Evolutionary conservation across 2,797 vertebrate genomes (phyloP), one percentile per base, ranked within the genome.

Genomic region (Pampus argenteus): DNA sequence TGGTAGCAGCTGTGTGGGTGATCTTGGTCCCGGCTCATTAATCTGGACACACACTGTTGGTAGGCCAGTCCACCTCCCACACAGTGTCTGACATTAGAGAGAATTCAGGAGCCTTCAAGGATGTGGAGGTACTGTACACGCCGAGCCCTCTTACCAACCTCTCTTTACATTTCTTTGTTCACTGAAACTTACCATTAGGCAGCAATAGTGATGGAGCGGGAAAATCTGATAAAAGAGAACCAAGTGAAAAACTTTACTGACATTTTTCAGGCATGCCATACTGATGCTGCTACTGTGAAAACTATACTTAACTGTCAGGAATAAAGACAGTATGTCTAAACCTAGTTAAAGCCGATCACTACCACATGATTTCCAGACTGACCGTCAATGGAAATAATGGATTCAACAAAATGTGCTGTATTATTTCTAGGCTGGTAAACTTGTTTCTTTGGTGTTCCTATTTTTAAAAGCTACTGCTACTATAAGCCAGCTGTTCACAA

Each of bases 11-110:
- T 40, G 66, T 54, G 54, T 18, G 54, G 50, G 66, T 38, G 64
- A 76, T 75, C 64, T 61, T 74, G 62, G 50, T 72, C 64, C 55
- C 75, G 18, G 74, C 68, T 89, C 84, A 80, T 89, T 90, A 89
- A 78, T 81, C 78, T 84, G 85, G 79, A 86, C 74, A 70, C 83
- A 87, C 75, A 71, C 71, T 78, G 82, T 45, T 55, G 42, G 47
- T 48, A 45, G 28, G 57, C 69, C 9, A 44, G 61, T 45, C 66
- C 56, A 64, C 47, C 74, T 75, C 86, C 83, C 82, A 87, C 83
- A 59, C 86, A 70, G 28, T 57, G 57, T 66, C 83, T 69, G 48
- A 81, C 74, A 77, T 74, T 40, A 81, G 44, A 88, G 50, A 84
- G 57, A 28, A 63, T 59, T 78, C 36, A 57, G 61, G 45, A 60